A percentile compares a stretch with the other conserved stretches of the same genome.
These are phyloP conservation scores for Myopa testacea DNA, from an alignment of 2,888 invertebrate genomes.

Conservation along the genomic window DNA sequence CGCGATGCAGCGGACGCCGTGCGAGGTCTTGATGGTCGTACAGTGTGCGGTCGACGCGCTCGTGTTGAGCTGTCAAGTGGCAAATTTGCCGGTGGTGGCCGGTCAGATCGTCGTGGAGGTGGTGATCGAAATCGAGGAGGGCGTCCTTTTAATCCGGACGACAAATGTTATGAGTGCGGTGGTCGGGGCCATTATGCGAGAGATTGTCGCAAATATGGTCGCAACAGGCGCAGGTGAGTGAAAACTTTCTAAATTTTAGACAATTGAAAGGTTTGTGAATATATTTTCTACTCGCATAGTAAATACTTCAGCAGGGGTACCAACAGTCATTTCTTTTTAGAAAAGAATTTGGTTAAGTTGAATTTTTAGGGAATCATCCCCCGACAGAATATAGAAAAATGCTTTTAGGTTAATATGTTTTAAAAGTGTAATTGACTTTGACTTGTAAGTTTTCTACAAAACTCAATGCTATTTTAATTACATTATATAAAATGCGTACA, in stretches of 20 bases:
- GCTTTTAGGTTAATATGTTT: too few species aligned
- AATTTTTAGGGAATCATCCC: neutral
- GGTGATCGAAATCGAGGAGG: constrained; percentile 69
- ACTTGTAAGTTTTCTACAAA: too few species aligned
- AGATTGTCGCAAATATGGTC: constrained; percentile 83
- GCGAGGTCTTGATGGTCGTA: constrained; percentile 79
- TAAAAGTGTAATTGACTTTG: too few species aligned
- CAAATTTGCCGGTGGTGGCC: constrained; percentile 72
- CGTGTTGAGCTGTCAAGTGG: constrained; percentile 94
- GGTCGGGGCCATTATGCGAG: constrained; percentile 94
- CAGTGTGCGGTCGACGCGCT: constrained; percentile 89
- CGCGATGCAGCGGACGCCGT: constrained; percentile 92
- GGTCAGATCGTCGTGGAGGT: constrained; percentile 69
- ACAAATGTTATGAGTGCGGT: constrained; percentile 95
- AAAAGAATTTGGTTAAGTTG: neutral
- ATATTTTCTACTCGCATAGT: neutral
- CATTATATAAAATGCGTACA: too few species aligned
- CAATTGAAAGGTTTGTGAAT: neutral
- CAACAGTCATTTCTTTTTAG: neutral
- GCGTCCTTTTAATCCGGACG: constrained; percentile 81
- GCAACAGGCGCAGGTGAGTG: constrained; percentile 63
- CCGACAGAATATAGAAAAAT: too few species aligned
- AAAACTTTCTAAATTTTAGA: neutral
- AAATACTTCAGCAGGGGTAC: constrained; percentile 3
- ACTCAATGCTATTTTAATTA: too few species aligned